Base-by-base conservation (phyloP, 2,888 invertebrate species). In the Molorchus minor region DNA sequence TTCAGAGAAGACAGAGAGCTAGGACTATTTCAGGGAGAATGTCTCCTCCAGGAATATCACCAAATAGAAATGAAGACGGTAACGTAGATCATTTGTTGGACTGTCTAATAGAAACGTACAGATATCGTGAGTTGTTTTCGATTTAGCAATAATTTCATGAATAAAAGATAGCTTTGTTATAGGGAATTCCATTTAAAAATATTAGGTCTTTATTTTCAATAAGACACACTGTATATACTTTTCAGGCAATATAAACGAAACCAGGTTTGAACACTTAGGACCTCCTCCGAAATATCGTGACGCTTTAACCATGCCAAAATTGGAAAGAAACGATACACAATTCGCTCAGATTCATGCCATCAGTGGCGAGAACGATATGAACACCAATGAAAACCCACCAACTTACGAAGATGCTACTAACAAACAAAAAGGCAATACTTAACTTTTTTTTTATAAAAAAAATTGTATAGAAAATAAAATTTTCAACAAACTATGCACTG, bases 211-310 rank as follows among this genome's bases (percentile, higher is more conserved):
- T 8, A 25, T 8, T 25, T 3, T 25, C 8, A 25, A 8, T 25
- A 25, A 25, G 8, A 25, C 3, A 25, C 25, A 25, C 25, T 3
- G 25, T 5, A 25, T 3, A 25, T 5, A 5, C 4, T 3, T 25
- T 25, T 8, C 25, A 10, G 13, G 21, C 44, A 2, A 25, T 29
- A 21, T 17, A 19, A 41, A 15, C 16, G 43, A n/a, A 25, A 16
- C 29, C 15, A 7, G 20, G 16, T 10, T 13, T 7, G 13, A 5
- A 40, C 17, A 12, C 13, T 20, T 16, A 15, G 33, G 17, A 5
- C 46, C 56, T 13, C 64, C 58, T 13, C 64, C 64, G 2, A 54
- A 61, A 17, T 64, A 64, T 25, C 54, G 46, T 3, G 61, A 61
- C 10, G 64, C 64, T 10, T 8, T 64, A 10, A 55, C 16, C 5